Evolutionary conservation across 2,113 vertebrate species (phyloP), one percentile per base, ranked within the genome.

Genomic region (Dolichallabes microphthalmus): DNA sequence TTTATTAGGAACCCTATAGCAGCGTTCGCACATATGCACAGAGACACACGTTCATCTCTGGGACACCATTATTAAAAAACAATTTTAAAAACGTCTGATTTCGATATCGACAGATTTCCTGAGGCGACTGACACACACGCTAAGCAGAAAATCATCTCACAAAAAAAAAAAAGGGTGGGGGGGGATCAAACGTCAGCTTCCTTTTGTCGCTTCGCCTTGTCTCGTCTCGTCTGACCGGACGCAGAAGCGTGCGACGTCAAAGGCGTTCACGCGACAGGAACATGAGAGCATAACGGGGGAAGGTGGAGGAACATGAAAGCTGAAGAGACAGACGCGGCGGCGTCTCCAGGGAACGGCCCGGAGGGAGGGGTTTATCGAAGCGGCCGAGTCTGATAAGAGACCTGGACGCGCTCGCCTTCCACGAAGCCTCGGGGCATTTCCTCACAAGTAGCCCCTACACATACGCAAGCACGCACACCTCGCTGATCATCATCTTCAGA

Each of bases 351-450:
- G 76, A 80, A 50, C 0, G 25, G 12, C 45, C 45, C 45, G 22
- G 45, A 1, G 50, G 61, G 73, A 27, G 75, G 14, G 22, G 58
- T 15, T 53, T 68, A 66, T 84, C 58, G 79, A 69, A 77, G 78
- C 69, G 53, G 17, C 45, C 82, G 52, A 85, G 80, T 64, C 75
- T 69, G 58, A 87, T 81, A 57, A 85, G 77, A 14, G 58, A 68
- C 81, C 71, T 39, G 14, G 50, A 66, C 75, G 60, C 66, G 30
- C 82, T 39, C 61, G 12, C 50, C 61, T 30, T 19, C 25, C 32
- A 77, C 53, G 3, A 27, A 11, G 52, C 75, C 75, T 58, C 75
- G 6, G 75, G 75, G 75, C 75, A 32, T 32, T 19, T 57, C 27
- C 13, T 13, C 71, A 53, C 73, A 75, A 27, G 25, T 27, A 75